phyloP scores from a whole-genome alignment of 2,888 invertebrate genomes.

The Dasypolia templi region DNA sequence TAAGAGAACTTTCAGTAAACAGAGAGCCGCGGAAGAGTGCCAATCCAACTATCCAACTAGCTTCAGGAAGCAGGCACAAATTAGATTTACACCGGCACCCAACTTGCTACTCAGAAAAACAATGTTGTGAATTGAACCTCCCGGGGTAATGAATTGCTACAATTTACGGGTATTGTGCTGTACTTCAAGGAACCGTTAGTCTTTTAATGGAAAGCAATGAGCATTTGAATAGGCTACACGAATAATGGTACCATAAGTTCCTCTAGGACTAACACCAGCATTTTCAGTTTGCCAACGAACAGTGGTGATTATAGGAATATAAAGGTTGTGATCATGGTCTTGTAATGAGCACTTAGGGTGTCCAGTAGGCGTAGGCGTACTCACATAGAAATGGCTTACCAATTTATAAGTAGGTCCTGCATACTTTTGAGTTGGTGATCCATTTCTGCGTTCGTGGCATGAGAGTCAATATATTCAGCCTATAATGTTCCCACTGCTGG shows the following conservation, averaged over 20 bases:
- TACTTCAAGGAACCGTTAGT: neutral
- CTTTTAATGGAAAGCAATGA: conserved; percentile 30
- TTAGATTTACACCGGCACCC: conserved; percentile 52
- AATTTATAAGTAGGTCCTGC: too few species aligned
- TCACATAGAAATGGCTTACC: too few species aligned
- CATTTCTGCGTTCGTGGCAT: neutral
- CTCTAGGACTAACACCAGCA: too few species aligned
- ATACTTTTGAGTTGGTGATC: neutral
- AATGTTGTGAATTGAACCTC: conserved; percentile 33
- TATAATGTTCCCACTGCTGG: too few species aligned
- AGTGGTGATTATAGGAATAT: neutral
- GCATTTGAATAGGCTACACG: neutral
- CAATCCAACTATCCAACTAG: conserved; percentile 37
- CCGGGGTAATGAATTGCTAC: conserved; percentile 34
- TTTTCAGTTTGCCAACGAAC: neutral
- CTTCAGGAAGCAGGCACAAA: conserved; percentile 39
- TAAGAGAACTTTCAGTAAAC: conserved; percentile 40
- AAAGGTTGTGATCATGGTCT: neutral
- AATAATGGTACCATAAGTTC: neutral
- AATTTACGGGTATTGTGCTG: conserved; percentile 14
- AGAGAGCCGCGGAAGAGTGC: conserved; percentile 27
- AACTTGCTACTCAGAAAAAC: conserved; percentile 54
- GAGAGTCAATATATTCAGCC: too few species aligned
- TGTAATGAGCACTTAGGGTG: neutral
- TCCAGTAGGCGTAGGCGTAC: neutral